Conservation (phyloP, 2,113 vertebrate species). For the Picathartes gymnocephalus region DNA sequence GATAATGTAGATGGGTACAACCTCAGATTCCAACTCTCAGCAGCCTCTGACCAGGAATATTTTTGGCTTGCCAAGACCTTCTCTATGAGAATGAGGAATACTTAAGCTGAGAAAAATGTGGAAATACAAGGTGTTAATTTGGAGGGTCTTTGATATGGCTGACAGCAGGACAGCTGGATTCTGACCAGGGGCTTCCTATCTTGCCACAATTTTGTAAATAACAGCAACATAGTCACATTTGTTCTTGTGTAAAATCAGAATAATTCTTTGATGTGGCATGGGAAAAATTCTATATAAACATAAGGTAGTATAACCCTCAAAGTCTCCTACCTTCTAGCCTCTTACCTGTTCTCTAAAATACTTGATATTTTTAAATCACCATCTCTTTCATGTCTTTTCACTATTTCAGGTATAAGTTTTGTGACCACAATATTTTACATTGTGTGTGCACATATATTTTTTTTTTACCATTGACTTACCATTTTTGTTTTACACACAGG, state of each 20-base stretch:
- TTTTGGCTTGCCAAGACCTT: not conserved
- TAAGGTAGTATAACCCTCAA: not conserved
- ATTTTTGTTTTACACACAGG: not conserved
- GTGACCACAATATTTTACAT: not conserved
- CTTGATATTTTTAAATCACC: not conserved
- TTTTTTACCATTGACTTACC: not conserved
- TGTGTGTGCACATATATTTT: not conserved
- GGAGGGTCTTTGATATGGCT: not conserved
- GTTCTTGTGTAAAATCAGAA: not conserved
- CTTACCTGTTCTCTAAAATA: not conserved
- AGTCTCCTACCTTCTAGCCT: not conserved
- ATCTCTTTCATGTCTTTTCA: not conserved
- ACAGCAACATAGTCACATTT: not conserved
- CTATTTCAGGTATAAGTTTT: not conserved
- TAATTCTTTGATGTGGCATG: not conserved
- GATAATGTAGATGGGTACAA: rapidly evolving
- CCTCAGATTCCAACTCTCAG: not conserved
- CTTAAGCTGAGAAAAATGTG: not conserved
- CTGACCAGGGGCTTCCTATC: not conserved
- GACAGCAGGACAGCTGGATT: not conserved
- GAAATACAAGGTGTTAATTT: not conserved
- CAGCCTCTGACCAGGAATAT: not conserved
- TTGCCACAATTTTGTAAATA: not conserved
- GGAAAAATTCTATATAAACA: not conserved
- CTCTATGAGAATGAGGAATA: not conserved